Evolutionary conservation across 2,113 vertebrate species (phyloP).

Genomic region (Rhabdornis inornatus): DNA sequence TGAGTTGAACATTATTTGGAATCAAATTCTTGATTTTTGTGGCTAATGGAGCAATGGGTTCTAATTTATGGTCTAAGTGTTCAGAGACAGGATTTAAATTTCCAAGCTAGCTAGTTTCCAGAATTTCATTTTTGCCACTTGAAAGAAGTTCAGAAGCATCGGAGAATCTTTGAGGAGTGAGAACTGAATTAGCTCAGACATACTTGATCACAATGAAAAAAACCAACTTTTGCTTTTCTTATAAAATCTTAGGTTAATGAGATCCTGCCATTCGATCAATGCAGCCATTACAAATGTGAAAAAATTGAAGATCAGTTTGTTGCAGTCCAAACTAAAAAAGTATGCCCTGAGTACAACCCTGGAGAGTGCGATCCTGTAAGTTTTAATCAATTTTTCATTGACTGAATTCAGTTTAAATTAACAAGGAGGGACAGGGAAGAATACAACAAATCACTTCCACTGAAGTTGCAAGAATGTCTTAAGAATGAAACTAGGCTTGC

Average conservation of each 20-base stretch:
- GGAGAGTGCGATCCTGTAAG: conserved; percentile 79
- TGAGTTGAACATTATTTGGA: background rate
- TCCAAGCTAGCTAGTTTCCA: background rate
- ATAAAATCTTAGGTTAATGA: conserved; percentile 68
- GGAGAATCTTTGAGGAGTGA: background rate
- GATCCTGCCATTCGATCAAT: conserved; percentile 72
- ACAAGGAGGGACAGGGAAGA: background rate
- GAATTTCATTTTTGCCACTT: background rate
- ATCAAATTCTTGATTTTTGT: background rate
- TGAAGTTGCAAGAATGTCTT: background rate
- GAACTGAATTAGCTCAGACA: background rate
- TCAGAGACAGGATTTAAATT: background rate
- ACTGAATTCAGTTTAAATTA: background rate
- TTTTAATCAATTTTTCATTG: background rate
- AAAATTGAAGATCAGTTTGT: conserved; percentile 41
- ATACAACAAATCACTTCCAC: background rate
- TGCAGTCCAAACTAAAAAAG: conserved; percentile 36
- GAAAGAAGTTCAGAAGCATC: background rate
- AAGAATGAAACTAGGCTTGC: background rate
- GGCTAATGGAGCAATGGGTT: background rate
- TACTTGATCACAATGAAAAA: background rate
- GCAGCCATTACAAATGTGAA: conserved; percentile 80
- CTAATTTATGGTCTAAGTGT: background rate
- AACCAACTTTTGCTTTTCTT: background rate
- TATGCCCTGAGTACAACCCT: conserved; percentile 68